Base-by-base conservation (phyloP, 2,113 vertebrate genomes). In the Rallus limicola region DNA sequence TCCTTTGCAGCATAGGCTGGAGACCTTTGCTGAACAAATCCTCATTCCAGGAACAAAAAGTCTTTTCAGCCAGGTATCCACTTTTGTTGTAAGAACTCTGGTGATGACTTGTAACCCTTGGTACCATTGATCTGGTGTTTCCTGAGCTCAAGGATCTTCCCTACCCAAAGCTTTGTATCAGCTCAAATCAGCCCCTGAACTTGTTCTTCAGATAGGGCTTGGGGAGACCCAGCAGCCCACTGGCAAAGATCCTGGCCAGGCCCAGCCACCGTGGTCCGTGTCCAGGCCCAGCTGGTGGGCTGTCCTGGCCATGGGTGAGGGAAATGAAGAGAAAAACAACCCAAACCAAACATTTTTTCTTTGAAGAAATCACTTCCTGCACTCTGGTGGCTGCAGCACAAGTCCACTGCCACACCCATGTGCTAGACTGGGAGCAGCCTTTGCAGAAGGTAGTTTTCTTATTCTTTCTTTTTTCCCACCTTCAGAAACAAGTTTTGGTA, bases 391-490 rank as follows among this genome's bases (percentile, higher is more conserved):
- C 70, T 63, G 33, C 69, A 38, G 33, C 20, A 31, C 10, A 6
- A 6, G 10, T 4, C 48, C 53, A n/a, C 48, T 83, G n/a, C 46
- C 34, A 6, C 13, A 4, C 11, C 33, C 23, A 2, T 0, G 0
- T 5, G 15, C 33, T 7, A 44, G 12, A 13, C 13, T 18, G 7
- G 16, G 33, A 95, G 8, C 18, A 44, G 31, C 6, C 46, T 16
- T 0, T 29, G 24, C 24, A 40, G 48, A 63, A 67, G 14, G 26
- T 58, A 10, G 4, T 60, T 78, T 34, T 26, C 10, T 36, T 68
- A 31, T 42, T 36, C 8, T 40, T 11, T 7, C 5, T 24, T 1
- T 20, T 36, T 33, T 9, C 0, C 10, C 7, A 9, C 3, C 5
- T 28, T 63, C 9, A 78, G 50, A 36, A 81, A 55, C 7, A n/a